A percentile compares a stretch with the other conserved stretches of the same genome.
Evolutionary conservation across 2,797 vertebrate species (phyloP).

Genomic region (Phoebastria nigripes): DNA sequence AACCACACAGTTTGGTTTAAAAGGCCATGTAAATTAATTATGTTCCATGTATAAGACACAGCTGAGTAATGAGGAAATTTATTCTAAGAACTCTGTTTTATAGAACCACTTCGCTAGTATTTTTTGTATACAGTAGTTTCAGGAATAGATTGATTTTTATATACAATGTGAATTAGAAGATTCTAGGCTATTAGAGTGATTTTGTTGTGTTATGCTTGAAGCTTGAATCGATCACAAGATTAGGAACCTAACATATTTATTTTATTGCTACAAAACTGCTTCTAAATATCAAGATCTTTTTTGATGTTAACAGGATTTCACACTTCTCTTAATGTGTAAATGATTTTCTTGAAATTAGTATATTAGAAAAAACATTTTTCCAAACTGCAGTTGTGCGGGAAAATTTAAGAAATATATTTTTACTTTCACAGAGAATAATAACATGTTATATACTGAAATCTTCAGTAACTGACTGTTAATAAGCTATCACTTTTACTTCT

Average conservation of each 20-base stretch:
- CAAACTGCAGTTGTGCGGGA: constrained; percentile 20
- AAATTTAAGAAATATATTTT: neutral
- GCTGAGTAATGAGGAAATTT: neutral
- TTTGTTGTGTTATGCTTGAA: neutral
- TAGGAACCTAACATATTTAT: constrained; percentile 50
- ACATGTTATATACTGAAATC: neutral
- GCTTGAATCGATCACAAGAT: constrained; percentile 24
- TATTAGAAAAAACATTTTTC: constrained; percentile 39
- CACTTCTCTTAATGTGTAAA: neutral
- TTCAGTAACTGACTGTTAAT: neutral
- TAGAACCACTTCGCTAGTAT: constrained; percentile 39
- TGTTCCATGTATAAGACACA: neutral
- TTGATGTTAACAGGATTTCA: constrained; percentile 9
- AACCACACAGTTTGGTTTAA: constrained; percentile 1
- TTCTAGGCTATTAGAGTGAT: constrained; percentile 6
- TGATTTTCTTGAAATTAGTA: constrained; percentile 14
- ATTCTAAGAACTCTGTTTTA: constrained; percentile 9
- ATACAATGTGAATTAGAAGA: constrained; percentile 23
- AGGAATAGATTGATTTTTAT: constrained; percentile 12
- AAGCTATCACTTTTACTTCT: neutral
- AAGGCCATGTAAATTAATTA: neutral
- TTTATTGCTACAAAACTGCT: constrained; percentile 27
- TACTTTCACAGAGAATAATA: neutral
- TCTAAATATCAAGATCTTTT: neutral
- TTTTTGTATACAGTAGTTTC: constrained; percentile 25